phyloP scores from a whole-genome alignment of 2,888 invertebrate genomes.

The Calameuta idolon region DNA sequence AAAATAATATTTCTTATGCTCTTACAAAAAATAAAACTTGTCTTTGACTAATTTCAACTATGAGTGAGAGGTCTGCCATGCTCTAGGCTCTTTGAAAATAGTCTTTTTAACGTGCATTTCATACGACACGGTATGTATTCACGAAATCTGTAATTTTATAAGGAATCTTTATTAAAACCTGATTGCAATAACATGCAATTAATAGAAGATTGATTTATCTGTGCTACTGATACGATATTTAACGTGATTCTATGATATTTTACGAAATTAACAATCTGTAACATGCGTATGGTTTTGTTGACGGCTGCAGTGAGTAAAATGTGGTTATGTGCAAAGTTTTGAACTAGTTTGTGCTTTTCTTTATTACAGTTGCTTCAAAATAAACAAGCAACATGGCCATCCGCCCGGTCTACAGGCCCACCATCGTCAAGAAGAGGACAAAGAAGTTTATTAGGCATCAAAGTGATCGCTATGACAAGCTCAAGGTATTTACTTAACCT shows the following conservation, averaged over 20 bases:
- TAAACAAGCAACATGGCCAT: conserved; percentile 80
- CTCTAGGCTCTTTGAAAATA: background rate
- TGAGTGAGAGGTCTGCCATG: background rate
- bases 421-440: conserved; percentile 96
- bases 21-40: background rate
- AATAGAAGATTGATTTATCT: background rate
- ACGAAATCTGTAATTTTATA: conserved; percentile 37
- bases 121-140: conserved; percentile 39
- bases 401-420: conserved; percentile 88
- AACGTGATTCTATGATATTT: background rate
- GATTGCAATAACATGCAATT: background rate
- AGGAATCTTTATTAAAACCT: conserved; percentile 30
- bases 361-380: conserved; percentile 48
- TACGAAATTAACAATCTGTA: background rate
- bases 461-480: conserved; percentile 96
- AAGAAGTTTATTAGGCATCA: conserved; percentile 99
- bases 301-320: conserved; percentile 5
- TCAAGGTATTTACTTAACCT: conserved; percentile 75
- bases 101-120: conserved; percentile 3
- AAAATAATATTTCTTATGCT: background rate
- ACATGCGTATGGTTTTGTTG: background rate
- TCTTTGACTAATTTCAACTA: background rate
- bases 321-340: conserved; percentile 11
- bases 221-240: background rate
- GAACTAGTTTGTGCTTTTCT: conserved; percentile 24